Conservation (phyloP, 2,888 invertebrate species). For the Altica lythri region DNA sequence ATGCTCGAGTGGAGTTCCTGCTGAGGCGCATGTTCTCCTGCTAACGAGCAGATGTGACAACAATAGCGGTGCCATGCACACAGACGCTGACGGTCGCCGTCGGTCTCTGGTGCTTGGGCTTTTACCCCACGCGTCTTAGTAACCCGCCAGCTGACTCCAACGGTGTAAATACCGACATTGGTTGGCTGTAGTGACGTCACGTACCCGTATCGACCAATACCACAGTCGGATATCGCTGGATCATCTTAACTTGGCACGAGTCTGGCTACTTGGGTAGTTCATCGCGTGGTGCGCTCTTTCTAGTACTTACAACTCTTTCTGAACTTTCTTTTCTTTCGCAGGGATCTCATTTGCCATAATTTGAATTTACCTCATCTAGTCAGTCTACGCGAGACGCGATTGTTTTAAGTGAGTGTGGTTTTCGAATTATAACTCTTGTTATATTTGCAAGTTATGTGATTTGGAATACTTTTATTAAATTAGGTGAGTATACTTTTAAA, state of each 20-base stretch:
- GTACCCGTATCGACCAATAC: constrained; percentile 55
- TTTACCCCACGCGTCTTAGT: constrained; percentile 52
- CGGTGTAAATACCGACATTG: constrained; percentile 55
- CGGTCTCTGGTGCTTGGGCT: constrained; percentile 22
- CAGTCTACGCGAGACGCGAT: constrained; percentile 6
- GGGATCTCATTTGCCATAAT: constrained; percentile 13
- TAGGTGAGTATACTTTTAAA: constrained; percentile 29
- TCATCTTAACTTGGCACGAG: constrained; percentile 54
- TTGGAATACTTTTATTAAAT: constrained; percentile 27
- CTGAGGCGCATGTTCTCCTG: constrained; percentile 5
- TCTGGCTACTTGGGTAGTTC: constrained; percentile 51
- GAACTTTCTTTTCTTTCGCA: constrained; percentile 1
- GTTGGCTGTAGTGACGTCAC: constrained; percentile 54
- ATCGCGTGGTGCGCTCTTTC: constrained; percentile 52
- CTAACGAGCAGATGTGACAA: constrained; percentile 8
- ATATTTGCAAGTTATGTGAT: constrained; percentile 29
- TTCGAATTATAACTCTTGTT: constrained; percentile 5
- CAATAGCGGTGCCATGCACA: constrained; percentile 14
- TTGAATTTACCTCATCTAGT: constrained; percentile 19
- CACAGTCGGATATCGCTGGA: constrained; percentile 55
- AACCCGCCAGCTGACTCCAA: constrained; percentile 54
- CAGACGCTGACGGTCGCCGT: constrained; percentile 24
- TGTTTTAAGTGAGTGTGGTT: constrained; percentile 19
- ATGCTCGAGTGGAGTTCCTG: constrained; percentile 6
- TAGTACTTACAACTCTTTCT: constrained; percentile 20